Evolutionary conservation across 2,113 vertebrate species (phyloP).

Genomic region (Caretta caretta): DNA sequence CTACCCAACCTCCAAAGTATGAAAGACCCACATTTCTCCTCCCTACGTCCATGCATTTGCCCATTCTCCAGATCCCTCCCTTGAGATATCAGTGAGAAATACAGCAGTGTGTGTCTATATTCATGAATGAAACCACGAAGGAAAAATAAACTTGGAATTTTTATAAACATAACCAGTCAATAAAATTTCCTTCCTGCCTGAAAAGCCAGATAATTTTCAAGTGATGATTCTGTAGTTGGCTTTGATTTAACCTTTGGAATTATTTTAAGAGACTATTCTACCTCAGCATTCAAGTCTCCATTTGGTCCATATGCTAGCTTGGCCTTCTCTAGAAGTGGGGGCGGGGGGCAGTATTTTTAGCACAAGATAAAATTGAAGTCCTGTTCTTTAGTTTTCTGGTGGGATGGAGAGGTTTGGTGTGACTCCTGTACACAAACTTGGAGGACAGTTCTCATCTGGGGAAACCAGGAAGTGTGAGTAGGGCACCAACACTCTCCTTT

Average conservation of each 20-base stretch:
- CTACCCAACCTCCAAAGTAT: neutral
- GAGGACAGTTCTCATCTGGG: neutral
- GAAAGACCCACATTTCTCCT: neutral
- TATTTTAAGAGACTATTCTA: neutral
- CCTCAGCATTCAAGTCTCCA: neutral
- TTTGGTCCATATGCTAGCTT: neutral
- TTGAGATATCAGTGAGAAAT: neutral
- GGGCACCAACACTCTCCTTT: neutral
- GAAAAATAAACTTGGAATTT: neutral
- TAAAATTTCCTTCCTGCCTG: neutral
- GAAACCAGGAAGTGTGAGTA: neutral
- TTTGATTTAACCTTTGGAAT: neutral
- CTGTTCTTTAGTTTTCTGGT: neutral
- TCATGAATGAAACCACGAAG: neutral
- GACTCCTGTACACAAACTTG: neutral
- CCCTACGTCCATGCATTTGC: neutral
- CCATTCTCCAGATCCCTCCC: neutral
- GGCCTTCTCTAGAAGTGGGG: neutral
- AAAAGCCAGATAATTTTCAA: neutral
- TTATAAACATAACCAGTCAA: neutral
- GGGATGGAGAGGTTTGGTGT: neutral
- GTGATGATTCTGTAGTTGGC: neutral
- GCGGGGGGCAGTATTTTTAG: too few species aligned
- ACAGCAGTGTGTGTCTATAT: neutral
- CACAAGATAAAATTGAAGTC: neutral